A percentile compares a stretch with the other conserved stretches of the same genome.
Conservation (phyloP, 2,888 invertebrate genomes). For the Sinopyrophorus schimmeli region DNA sequence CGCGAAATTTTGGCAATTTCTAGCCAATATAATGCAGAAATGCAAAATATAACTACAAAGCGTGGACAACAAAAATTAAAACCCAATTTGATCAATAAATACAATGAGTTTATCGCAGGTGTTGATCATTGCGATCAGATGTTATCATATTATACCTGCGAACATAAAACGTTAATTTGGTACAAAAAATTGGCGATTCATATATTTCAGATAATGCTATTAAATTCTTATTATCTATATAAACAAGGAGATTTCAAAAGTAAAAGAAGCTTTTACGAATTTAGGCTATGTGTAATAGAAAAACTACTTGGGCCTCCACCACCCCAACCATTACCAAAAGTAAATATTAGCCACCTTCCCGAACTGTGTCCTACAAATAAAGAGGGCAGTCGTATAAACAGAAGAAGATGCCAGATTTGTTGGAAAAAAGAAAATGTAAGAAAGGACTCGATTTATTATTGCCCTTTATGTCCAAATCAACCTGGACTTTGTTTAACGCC, state of each 20-base stretch:
- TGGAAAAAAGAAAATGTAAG: slow-evolving; percentile 1
- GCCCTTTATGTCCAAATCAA: neutral
- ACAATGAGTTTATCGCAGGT: slow-evolving; percentile 16
- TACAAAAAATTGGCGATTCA: slow-evolving; percentile 13
- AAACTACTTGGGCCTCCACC: slow-evolving; percentile 1
- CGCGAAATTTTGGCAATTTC: slow-evolving; percentile 11
- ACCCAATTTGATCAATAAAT: slow-evolving; percentile 5
- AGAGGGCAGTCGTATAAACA: neutral
- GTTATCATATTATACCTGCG: slow-evolving; percentile 10
- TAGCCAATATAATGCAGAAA: slow-evolving; percentile 5
- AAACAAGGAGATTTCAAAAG: slow-evolving; percentile 2
- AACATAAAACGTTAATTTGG: slow-evolving; percentile 14
- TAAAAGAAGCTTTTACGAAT: neutral
- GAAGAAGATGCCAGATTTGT: slow-evolving; percentile 6
- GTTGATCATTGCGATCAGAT: slow-evolving; percentile 14
- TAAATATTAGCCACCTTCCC: slow-evolving; percentile 12
- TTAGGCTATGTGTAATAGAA: neutral
- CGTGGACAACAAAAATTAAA: slow-evolving; percentile 4
- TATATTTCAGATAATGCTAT: slow-evolving; percentile 12
- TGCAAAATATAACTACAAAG: neutral
- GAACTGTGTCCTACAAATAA: slow-evolving; percentile 11
- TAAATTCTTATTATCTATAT: slow-evolving; percentile 9
- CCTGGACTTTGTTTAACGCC: slow-evolving; percentile 4
- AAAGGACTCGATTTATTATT: slow-evolving; percentile 5
- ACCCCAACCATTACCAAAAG: slow-evolving; percentile 10